phyloP scores from a whole-genome alignment of 2,797 vertebrate genomes.

The Brachyalestes nurse region DNA sequence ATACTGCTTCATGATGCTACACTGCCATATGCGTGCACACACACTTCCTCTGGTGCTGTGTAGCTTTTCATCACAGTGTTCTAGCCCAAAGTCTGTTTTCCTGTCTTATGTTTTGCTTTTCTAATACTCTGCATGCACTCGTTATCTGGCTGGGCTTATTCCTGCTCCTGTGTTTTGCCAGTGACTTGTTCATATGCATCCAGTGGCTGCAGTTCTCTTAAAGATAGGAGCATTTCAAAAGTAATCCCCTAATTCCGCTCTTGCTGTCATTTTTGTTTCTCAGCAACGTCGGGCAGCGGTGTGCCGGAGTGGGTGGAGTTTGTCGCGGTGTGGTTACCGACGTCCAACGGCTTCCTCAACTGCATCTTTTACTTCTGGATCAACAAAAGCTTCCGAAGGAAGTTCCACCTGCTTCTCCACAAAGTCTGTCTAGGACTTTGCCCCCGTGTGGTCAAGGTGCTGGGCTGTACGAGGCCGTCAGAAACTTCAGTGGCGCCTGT shows the following conservation, averaged over 20 bases:
- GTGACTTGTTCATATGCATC: background rate
- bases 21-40: background rate
- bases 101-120: background rate
- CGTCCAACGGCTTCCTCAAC: constrained; percentile 88
- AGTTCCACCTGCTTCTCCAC: constrained; percentile 75
- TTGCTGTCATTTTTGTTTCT: background rate
- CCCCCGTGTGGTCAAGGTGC: constrained; percentile 60
- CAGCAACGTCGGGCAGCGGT: constrained; percentile 77
- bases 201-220: background rate
- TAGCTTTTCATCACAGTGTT: background rate
- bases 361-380: constrained; percentile 92
- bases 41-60: background rate
- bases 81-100: background rate
- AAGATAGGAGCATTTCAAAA: background rate
- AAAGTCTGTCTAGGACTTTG: constrained; percentile 69
- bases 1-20: no score
- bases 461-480: constrained; percentile 47
- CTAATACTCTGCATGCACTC: background rate
- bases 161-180: background rate
- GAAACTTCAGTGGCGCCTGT: constrained; percentile 59
- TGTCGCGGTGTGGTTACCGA: constrained; percentile 86
- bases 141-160: background rate
- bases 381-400: constrained; percentile 84
- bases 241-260: background rate
- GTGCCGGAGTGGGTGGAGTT: constrained; percentile 87